Evolutionary conservation across 2,797 vertebrate species (phyloP).

Genomic region (Calcarius lapponicus): DNA sequence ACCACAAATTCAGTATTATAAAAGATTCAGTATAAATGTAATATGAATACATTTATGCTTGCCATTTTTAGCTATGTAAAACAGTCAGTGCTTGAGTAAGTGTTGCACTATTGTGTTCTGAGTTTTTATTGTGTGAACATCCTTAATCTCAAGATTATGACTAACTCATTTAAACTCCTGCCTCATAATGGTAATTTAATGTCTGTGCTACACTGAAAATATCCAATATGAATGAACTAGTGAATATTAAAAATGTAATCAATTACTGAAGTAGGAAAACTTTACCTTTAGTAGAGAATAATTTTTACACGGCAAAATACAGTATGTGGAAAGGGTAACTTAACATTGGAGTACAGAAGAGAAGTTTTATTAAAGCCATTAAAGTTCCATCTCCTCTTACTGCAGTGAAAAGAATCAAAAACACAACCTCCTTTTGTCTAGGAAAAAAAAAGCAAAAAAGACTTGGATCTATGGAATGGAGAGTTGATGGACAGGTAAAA

Average conservation of each 20-base stretch:
- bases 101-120: neutral
- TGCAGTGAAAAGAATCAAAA: slow-evolving; percentile 66
- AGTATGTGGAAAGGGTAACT: slow-evolving; percentile 23
- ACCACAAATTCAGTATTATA: neutral
- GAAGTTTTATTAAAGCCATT: slow-evolving; percentile 71
- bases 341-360: slow-evolving; percentile 4
- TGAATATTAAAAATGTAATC: slow-evolving; percentile 12
- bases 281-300: neutral
- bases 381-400: slow-evolving; percentile 40
- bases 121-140: neutral
- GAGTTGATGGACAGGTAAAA: slow-evolving; percentile 71
- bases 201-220: neutral
- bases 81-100: neutral
- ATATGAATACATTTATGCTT: neutral
- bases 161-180: neutral
- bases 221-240: neutral
- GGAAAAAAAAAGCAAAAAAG: slow-evolving; percentile 40
- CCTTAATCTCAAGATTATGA: neutral
- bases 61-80: neutral
- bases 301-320: slow-evolving; percentile 29
- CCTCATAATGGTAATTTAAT: neutral
- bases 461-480: slow-evolving; percentile 49
- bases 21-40: neutral
- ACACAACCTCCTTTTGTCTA: slow-evolving; percentile 53
- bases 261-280: neutral